These are phyloP conservation scores for Cynopterus sphinx DNA, from an alignment of 2,797 vertebrate species.

Conservation along the genomic window DNA sequence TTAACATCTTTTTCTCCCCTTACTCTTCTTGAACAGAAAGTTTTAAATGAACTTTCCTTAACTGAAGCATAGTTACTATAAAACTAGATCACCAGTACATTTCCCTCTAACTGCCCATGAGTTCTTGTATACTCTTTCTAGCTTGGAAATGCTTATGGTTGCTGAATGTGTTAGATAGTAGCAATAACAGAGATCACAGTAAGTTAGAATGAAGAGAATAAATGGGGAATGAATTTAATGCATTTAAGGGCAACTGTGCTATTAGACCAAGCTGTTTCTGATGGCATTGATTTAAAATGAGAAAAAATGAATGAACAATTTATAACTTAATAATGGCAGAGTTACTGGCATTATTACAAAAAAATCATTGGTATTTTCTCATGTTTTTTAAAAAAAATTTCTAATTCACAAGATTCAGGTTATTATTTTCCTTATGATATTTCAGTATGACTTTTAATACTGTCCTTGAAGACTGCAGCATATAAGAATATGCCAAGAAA, in stretches of 20 bases:
- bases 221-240: neutral
- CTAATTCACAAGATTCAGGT: neutral
- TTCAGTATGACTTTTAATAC: neutral
- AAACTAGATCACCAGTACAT: neutral
- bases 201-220: neutral
- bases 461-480: neutral
- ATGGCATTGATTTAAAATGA: conserved; percentile 45
- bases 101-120: conserved; percentile 47
- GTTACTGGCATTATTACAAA: neutral
- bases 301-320: neutral
- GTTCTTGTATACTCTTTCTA: conserved; percentile 16
- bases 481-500: neutral
- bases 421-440: neutral
- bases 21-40: conserved; percentile 62
- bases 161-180: neutral
- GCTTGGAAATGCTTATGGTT: conserved; percentile 2
- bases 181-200: neutral
- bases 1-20: conserved; percentile 77
- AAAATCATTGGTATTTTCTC: neutral
- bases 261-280: conserved; percentile 19
- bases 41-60: conserved; percentile 77
- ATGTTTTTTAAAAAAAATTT: neutral
- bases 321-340: neutral
- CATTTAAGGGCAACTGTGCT: conserved; percentile 19
- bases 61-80: conserved; percentile 46